phyloP scores from a whole-genome alignment of 1,140 invertebrate species.

The Dolichoris vasculosae region DNA sequence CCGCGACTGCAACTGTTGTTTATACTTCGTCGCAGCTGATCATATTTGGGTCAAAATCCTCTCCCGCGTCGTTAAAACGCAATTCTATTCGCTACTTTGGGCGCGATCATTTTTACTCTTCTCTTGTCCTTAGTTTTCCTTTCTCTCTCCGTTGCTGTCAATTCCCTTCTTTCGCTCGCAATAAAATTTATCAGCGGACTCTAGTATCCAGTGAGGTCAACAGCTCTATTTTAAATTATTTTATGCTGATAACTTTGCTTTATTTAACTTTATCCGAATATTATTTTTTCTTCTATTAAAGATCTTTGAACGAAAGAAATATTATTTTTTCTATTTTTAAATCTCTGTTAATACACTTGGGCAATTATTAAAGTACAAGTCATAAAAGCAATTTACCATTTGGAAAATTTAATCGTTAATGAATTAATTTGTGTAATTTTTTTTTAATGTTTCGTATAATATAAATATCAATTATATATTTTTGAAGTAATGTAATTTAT shows the following conservation, averaged over 20 bases:
- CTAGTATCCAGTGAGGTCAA: constrained; percentile 40
- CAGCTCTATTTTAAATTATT: constrained; percentile 40
- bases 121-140: constrained; percentile 30
- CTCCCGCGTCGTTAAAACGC: constrained; percentile 67
- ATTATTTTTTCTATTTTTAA: background rate
- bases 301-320: background rate
- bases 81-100: constrained; percentile 42
- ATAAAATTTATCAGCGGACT: constrained; percentile 49
- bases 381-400: too few relatives aligned
- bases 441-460: too few relatives aligned
- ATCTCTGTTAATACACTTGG: too few relatives aligned
- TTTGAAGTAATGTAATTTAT: too few relatives aligned
- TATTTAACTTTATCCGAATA: background rate
- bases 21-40: constrained; percentile 46
- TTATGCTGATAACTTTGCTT: background rate
- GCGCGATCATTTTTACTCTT: constrained; percentile 2
- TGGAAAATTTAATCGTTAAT: too few relatives aligned
- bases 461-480: too few relatives aligned
- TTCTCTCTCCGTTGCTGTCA: constrained; percentile 51
- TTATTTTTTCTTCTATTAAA: background rate
- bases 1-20: constrained; percentile 7
- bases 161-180: constrained; percentile 61
- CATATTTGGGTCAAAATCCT: constrained; percentile 70
- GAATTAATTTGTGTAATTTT: too few relatives aligned
- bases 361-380: too few relatives aligned